A percentile compares a stretch with the other conserved stretches of the same genome.
Conservation (phyloP, 1,140 invertebrate species). For the Neuroterus valhalla region DNA sequence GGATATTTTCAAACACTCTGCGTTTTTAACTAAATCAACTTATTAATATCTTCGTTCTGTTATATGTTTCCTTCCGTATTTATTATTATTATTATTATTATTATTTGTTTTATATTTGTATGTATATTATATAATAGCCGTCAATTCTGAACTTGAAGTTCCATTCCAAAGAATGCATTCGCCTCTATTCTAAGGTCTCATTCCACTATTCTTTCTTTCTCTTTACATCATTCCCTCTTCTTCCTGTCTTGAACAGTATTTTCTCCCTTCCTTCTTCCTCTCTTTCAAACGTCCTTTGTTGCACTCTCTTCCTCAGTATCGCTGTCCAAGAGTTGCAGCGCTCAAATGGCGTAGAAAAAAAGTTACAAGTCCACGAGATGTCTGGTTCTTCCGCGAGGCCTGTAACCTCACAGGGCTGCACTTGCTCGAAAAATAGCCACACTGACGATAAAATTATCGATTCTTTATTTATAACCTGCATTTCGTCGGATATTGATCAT, state of each 20-base stretch:
- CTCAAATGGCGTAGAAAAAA: constrained; percentile 35
- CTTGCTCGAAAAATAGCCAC: constrained; percentile 8
- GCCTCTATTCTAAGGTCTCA: constrained; percentile 19
- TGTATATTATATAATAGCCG: constrained; percentile 37
- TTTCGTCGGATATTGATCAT: not conserved
- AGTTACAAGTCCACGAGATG: constrained; percentile 38
- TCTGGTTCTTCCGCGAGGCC: constrained; percentile 43
- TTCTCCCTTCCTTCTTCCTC: constrained; percentile 28
- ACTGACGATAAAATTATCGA: not conserved
- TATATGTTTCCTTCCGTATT: too few species aligned
- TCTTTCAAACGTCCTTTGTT: constrained; percentile 6
- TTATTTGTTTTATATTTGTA: too few species aligned
- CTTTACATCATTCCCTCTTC: constrained; percentile 11
- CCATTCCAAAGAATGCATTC: constrained; percentile 36
- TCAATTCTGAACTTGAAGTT: constrained; percentile 17
- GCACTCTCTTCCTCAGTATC: constrained; percentile 33
- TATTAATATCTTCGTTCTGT: too few species aligned
- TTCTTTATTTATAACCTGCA: not conserved
- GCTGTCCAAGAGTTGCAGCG: constrained; percentile 15
- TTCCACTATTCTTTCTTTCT: constrained; percentile 18
- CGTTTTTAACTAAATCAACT: too few species aligned
- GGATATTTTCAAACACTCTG: not conserved
- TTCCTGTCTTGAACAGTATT: constrained; percentile 6
- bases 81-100: too few species aligned
- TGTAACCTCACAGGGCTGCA: constrained; percentile 35